Conservation (phyloP, 2,888 invertebrate species). For the Amphipyra tragopoginis region DNA sequence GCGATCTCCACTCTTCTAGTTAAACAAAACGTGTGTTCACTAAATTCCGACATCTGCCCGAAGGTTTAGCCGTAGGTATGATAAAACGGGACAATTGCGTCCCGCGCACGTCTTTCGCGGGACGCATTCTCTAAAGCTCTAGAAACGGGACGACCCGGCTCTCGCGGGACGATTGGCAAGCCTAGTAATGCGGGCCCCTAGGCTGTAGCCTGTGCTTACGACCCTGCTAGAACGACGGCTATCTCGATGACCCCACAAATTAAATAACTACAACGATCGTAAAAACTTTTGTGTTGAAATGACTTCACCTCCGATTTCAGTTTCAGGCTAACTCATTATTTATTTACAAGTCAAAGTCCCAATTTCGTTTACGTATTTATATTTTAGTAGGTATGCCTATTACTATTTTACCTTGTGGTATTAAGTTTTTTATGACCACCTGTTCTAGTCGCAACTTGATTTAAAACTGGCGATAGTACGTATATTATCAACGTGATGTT, state of each 20-base stretch:
- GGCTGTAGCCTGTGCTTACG: too few relatives aligned
- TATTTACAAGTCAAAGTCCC: slow-evolving; percentile 27
- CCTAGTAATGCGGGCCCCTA: too few relatives aligned
- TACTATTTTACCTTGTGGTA: neutral
- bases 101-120: too few relatives aligned
- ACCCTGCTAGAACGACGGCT: too few relatives aligned
- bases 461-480: neutral
- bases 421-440: neutral
- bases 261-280: slow-evolving; percentile 2
- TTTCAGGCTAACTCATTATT: slow-evolving; percentile 16
- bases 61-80: too few relatives aligned
- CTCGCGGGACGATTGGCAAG: too few relatives aligned
- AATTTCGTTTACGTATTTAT: neutral
- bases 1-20: too few relatives aligned
- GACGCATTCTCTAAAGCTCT: too few relatives aligned
- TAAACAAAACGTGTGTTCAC: too few relatives aligned
- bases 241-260: slow-evolving; percentile 4
- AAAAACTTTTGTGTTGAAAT: slow-evolving; percentile 5
- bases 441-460: slow-evolving; percentile 4
- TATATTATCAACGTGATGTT: neutral
- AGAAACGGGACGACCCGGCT: too few relatives aligned
- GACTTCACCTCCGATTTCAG: neutral
- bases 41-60: too few relatives aligned
- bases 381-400: neutral
- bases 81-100: too few relatives aligned